phyloP scores from a whole-genome alignment of 2,113 vertebrate genomes.

The Perca fluviatilis region DNA sequence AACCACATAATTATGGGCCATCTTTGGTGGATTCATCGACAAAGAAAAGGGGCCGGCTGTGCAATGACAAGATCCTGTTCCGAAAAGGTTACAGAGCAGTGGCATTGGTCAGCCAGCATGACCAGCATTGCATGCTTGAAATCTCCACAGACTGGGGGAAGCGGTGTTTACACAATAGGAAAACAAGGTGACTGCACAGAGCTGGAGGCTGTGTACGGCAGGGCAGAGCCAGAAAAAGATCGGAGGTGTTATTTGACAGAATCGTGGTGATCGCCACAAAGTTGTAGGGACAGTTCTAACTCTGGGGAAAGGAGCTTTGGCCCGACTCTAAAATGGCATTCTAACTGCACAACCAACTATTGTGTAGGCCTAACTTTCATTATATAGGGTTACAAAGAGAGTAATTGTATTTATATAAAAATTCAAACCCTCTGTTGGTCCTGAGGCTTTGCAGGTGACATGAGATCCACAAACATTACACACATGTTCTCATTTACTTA shows the following conservation, averaged over 20 bases:
- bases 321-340: neutral
- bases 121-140: neutral
- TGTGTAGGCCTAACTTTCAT: neutral
- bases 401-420: neutral
- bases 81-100: constrained; percentile 30
- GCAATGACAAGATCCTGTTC: constrained; percentile 11
- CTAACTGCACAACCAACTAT: neutral
- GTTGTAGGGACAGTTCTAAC: neutral
- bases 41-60: neutral
- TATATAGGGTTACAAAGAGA: neutral
- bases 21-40: neutral
- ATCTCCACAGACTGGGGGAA: constrained; percentile 16
- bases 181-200: constrained; percentile 33
- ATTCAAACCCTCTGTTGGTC: neutral
- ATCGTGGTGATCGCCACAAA: neutral
- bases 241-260: constrained; percentile 9
- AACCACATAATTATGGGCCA: constrained; percentile 33
- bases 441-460: constrained; percentile 9
- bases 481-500: constrained; percentile 10
- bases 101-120: constrained; percentile 18
- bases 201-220: neutral
- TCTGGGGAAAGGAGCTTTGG: neutral
- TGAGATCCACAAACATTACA: constrained; percentile 38
- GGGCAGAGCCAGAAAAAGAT: constrained; percentile 13
- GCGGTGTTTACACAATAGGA: constrained; percentile 44